A percentile compares a stretch with the other conserved stretches of the same genome.
These are phyloP conservation scores for Bovichtus variegatus DNA, from an alignment of 2,797 vertebrate genomes.

Conservation along the genomic window DNA sequence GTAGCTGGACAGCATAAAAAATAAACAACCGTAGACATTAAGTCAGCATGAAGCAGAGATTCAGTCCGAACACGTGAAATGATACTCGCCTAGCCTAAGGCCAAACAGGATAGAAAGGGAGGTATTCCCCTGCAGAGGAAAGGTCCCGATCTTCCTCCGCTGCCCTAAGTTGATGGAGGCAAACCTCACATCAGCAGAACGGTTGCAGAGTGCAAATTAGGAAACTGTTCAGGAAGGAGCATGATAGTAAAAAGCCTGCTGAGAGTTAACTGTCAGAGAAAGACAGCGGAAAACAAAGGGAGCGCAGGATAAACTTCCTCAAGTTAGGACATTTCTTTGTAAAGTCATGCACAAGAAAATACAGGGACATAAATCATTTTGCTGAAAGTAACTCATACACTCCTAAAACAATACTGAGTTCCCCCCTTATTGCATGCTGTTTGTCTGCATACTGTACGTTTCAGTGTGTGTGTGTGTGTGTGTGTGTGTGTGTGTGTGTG, in stretches of 20 bases:
- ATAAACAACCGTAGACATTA: neutral
- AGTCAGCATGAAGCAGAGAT: slow-evolving; percentile 1
- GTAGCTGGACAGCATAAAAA: neutral
- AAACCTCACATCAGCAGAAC: slow-evolving; percentile 17
- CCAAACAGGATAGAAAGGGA: slow-evolving; percentile 38
- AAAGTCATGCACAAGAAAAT: neutral
- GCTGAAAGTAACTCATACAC: neutral
- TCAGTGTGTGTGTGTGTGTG: neutral
- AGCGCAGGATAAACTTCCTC: neutral
- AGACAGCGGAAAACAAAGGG: slow-evolving; percentile 1
- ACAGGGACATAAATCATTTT: neutral
- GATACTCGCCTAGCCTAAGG: slow-evolving; percentile 22
- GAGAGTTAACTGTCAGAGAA: slow-evolving; percentile 23
- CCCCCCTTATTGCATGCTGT: no score
- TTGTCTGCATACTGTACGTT: neutral
- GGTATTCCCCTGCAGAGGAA: slow-evolving; percentile 34
- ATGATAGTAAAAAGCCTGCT: slow-evolving; percentile 48
- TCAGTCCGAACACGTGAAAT: slow-evolving; percentile 35
- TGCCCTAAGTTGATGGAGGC: slow-evolving; percentile 5
- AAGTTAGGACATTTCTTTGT: neutral
- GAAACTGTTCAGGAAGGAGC: slow-evolving; percentile 54
- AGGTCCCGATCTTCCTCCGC: slow-evolving; percentile 28
- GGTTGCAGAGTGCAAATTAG: slow-evolving; percentile 34
- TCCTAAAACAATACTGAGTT: neutral
- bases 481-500: neutral